A percentile compares a stretch with the other conserved stretches of the same genome.
Evolutionary conservation across 2,888 invertebrate genomes (phyloP).

Genomic region (Stegophylla sp.): DNA sequence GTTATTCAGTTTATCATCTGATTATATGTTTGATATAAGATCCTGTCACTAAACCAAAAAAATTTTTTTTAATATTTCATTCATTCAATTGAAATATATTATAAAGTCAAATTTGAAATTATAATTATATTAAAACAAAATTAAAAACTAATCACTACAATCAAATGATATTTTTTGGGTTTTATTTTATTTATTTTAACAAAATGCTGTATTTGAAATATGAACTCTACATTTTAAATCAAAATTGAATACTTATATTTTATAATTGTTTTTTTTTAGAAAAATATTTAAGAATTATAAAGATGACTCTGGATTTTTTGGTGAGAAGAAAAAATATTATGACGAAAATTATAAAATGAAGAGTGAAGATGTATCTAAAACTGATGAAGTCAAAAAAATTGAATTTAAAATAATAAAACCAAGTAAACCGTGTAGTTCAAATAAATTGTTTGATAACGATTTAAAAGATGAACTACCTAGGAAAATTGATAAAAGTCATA

Average conservation of each 20-base stretch:
- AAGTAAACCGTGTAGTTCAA: conserved; percentile 9
- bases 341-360: conserved; percentile 41
- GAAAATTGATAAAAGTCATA: not conserved
- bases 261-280: conserved; percentile 55
- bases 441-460: conserved; percentile 37
- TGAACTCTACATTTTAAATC: too few relatives aligned
- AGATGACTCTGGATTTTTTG: conserved; percentile 34
- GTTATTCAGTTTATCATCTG: too few relatives aligned
- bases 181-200: too few relatives aligned
- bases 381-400: conserved; percentile 34
- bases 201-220: too few relatives aligned
- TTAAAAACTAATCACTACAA: not conserved
- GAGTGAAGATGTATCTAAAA: conserved; percentile 10
- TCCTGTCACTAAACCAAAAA: too few relatives aligned
- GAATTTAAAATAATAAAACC: conserved; percentile 42
- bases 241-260: not conserved
- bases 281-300: conserved; percentile 55
- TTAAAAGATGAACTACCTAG: conserved; percentile 27
- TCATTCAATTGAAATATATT: too few relatives aligned
- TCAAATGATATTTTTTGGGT: too few relatives aligned
- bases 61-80: too few relatives aligned
- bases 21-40: too few relatives aligned
- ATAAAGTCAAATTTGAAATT: not conserved
- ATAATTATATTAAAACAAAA: not conserved
- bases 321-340: conserved; percentile 60